Evolutionary conservation across 2,797 vertebrate species (phyloP).

Genomic region (Petrocephalus schoutedeni): DNA sequence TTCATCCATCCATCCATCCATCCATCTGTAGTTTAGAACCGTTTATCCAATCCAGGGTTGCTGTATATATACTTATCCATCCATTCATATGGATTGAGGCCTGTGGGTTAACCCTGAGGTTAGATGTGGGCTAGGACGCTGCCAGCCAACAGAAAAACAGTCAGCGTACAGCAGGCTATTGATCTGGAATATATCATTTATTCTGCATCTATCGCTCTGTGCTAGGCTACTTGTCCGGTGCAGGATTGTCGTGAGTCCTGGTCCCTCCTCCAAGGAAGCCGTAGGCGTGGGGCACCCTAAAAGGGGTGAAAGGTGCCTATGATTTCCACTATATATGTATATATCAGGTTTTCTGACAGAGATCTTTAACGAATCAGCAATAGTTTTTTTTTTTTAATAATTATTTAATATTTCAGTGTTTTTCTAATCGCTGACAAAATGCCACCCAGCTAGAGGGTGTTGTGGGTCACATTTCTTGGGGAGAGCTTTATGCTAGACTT

Average conservation of each 20-base stretch:
- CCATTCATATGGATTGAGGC: not conserved
- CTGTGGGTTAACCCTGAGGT: not conserved
- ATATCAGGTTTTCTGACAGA: not conserved
- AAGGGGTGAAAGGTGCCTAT: not conserved
- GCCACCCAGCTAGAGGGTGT: not conserved
- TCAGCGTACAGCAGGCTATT: not conserved
- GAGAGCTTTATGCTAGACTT: not conserved
- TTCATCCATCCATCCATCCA: not conserved
- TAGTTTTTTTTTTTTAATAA: not conserved
- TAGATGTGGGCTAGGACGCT: not conserved
- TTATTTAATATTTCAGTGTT: constrained; percentile 7
- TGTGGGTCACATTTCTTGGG: not conserved
- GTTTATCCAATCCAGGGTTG: not conserved
- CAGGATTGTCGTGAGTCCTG: not conserved
- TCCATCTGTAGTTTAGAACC: not conserved
- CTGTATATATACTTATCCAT: not conserved
- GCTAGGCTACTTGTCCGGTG: not conserved
- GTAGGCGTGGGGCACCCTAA: not conserved
- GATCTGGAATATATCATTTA: not conserved
- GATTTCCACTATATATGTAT: not conserved
- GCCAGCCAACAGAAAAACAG: not conserved
- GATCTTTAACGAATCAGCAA: not conserved
- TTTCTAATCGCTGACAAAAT: not conserved
- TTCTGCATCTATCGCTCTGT: not conserved
- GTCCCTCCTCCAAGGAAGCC: not conserved